Base-by-base conservation (phyloP, 64 coral and sea anemone genomes). In the Dendronephthya gigantea region DNA sequence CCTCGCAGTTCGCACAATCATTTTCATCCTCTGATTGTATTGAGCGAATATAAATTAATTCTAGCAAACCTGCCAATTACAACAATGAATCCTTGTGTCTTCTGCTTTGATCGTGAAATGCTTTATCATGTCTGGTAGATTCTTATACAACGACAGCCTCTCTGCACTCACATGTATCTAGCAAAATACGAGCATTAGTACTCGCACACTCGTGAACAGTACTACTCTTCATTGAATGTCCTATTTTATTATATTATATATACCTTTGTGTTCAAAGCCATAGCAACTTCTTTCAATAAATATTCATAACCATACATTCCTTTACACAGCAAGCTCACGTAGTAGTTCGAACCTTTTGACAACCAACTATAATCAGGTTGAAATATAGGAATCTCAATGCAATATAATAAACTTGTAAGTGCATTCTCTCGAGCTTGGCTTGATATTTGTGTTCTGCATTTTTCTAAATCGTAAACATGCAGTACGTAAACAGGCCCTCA, bases 301-400 rank as follows among this genome's bases (percentile, higher is more conserved):
- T 93, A 98, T 81, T 98, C 95, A 86, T 91, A 98, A 14, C 95
- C 95, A 85, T 93, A 98, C 95, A 93, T 98, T 27, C 91, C 89
- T 90, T 98, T 93, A 82, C 95, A 98, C 16, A 91, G 58, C 15
- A 98, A 83, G 83, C 85, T 98, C 14, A 98, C 88, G 17, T 89
- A 86, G 76, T 93, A 55, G 37, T 91, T 48, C n/a, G 81, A 28
- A 31, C 92, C 95, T 58, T 33, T 62, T 12, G 65, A 83, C 23
- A 98, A 83, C 92, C 95, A 98, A n/a, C 94, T 97, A n/a, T n/a
- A n/a, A n/a, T n/a, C n/a, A n/a, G n/a, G n/a, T n/a, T n/a, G n/a
- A n/a, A n/a, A n/a, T n/a, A n/a, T n/a, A n/a, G n/a, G n/a, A n/a
- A n/a, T n/a, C n/a, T n/a, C n/a, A n/a, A n/a, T n/a, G n/a, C n/a